Percentiles rank a stretch among this genome's conserved stretches.
These are phyloP conservation scores for Cyanocitta stelleri DNA, from an alignment of 2,113 vertebrate genomes.

Conservation along the genomic window DNA sequence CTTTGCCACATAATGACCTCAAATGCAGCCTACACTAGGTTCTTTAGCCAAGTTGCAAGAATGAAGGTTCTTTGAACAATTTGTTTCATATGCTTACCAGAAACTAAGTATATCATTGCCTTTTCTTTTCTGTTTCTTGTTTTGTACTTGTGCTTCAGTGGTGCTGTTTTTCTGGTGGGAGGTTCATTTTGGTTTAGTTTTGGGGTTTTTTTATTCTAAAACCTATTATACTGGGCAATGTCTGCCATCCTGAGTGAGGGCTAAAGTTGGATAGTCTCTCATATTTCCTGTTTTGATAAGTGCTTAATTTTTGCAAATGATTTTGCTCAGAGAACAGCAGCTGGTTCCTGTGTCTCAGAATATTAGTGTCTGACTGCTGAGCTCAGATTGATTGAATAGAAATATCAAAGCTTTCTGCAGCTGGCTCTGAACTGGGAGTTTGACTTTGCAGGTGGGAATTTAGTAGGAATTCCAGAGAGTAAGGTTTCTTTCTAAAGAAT, in stretches of 20 bases:
- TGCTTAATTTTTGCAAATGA: background rate
- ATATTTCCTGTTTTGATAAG: background rate
- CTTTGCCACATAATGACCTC: background rate
- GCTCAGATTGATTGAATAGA: background rate
- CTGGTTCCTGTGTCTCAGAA: background rate
- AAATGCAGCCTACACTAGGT: background rate
- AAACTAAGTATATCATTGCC: background rate
- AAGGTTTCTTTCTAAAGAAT: background rate
- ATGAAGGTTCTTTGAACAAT: background rate
- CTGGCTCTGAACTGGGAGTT: background rate
- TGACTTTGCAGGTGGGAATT: background rate
- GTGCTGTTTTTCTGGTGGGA: background rate
- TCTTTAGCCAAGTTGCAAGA: background rate
- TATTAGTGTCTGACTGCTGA: background rate
- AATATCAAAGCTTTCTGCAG: background rate
- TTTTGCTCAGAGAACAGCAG: background rate
- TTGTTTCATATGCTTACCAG: fast-evolving
- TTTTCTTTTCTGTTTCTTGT: background rate
- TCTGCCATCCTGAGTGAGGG: background rate
- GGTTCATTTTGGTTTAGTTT: fast-evolving
- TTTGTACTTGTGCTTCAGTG: background rate
- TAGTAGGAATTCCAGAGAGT: background rate
- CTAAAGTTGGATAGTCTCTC: background rate
- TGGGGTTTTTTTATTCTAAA: fast-evolving
- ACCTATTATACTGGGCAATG: background rate